These are phyloP conservation scores for Prenolepis imparis DNA, from an alignment of 2,888 invertebrate genomes.

Conservation along the genomic window DNA sequence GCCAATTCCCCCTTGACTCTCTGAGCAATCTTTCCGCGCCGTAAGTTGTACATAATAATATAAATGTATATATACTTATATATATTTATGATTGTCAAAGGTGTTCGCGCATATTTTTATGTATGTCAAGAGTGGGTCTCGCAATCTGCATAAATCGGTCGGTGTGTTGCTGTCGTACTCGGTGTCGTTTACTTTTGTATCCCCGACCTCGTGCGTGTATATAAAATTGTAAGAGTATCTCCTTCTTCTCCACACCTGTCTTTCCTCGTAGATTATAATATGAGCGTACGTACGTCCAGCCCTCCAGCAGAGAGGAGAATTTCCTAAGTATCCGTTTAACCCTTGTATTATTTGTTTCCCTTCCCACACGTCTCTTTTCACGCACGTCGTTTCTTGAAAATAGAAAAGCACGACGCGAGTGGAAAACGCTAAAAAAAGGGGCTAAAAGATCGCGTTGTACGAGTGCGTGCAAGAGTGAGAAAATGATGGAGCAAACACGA, in stretches of 20 bases:
- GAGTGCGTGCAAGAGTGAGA: slow-evolving; percentile 13
- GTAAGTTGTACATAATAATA: slow-evolving; percentile 54
- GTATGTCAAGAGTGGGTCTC: slow-evolving; percentile 42
- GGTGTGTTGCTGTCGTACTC: slow-evolving; percentile 58
- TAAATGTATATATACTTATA: slow-evolving; percentile 48
- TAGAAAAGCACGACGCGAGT: not conserved
- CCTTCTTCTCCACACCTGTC: not conserved
- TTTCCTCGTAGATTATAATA: not conserved
- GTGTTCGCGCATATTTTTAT: slow-evolving; percentile 58
- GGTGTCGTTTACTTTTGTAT: slow-evolving; percentile 57
- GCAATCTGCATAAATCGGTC: slow-evolving; percentile 55
- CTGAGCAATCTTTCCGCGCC: slow-evolving; percentile 10
- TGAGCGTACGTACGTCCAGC: slow-evolving; percentile 52
- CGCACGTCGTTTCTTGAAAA: slow-evolving; percentile 12
- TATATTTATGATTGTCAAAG: slow-evolving; percentile 48
- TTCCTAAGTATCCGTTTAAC: slow-evolving; percentile 6
- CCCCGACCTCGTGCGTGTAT: slow-evolving; percentile 32
- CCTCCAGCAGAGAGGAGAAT: slow-evolving; percentile 34
- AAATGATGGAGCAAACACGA: slow-evolving; percentile 42
- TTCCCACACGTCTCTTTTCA: not conserved
- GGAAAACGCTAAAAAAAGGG: not conserved
- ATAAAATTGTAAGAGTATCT: slow-evolving; percentile 37
- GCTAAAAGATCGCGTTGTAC: slow-evolving; percentile 13
- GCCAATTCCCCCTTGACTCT: slow-evolving; percentile 57
- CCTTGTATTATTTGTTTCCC: slow-evolving; percentile 1